These are phyloP conservation scores for Reticulitermes lucifugus DNA, from an alignment of 2,888 invertebrate species.

Conservation along the genomic window DNA sequence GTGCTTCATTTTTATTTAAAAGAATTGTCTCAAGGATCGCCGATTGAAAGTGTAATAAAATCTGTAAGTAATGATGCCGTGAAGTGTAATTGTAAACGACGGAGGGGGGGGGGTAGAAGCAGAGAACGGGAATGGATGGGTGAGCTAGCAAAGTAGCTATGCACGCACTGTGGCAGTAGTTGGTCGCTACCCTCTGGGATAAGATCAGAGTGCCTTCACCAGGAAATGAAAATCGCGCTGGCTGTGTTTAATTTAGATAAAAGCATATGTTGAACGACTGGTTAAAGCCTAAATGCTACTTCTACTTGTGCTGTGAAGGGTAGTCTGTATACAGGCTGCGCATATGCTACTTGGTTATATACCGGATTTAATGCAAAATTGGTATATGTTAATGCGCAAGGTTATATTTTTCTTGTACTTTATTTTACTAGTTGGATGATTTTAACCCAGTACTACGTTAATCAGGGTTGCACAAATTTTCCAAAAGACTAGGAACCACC, in stretches of 20 bases:
- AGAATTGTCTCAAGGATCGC: too few species aligned
- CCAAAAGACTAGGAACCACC: too few species aligned
- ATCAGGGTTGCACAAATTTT: too few species aligned
- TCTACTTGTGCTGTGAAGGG: conserved; percentile 2
- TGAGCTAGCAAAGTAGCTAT: conserved; percentile 4
- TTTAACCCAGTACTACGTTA: too few species aligned
- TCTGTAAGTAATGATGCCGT: background rate
- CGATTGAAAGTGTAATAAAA: background rate
- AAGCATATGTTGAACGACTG: conserved; percentile 60
- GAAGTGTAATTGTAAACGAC: background rate
- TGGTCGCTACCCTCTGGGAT: conserved; percentile 41
- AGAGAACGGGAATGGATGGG: background rate
- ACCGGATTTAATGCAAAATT: background rate
- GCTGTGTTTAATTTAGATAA: conserved; percentile 70
- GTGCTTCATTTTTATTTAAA: too few species aligned
- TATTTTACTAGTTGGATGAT: too few species aligned
- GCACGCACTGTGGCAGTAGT: conserved; percentile 15
- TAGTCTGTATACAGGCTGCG: conserved; percentile 3
- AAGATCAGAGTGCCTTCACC: conserved; percentile 54
- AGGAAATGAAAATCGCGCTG: conserved; percentile 68
- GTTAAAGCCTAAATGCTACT: conserved; percentile 31
- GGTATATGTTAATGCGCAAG: background rate
- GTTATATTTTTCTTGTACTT: too few species aligned
- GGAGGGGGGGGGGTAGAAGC: background rate
- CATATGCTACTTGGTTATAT: background rate